phyloP scores from a whole-genome alignment of 2,888 invertebrate genomes.

The Lasioglossum zephyrum region DNA sequence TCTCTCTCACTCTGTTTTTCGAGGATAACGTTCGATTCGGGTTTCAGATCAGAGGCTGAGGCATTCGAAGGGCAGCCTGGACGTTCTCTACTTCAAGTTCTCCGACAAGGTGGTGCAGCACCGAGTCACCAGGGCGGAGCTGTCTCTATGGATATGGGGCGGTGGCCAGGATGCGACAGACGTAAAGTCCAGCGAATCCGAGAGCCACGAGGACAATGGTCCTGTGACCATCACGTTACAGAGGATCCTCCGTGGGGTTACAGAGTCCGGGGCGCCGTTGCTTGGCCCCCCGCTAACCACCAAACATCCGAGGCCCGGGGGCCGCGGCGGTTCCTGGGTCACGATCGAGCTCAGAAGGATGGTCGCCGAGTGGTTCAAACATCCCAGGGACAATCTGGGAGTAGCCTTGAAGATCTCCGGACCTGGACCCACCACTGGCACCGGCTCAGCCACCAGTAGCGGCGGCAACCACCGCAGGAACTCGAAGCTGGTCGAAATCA shows the following conservation, averaged over 20 bases:
- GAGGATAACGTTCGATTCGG: not conserved
- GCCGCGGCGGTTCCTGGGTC: conserved; percentile 89
- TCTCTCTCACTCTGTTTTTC: not conserved
- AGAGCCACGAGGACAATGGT: conserved; percentile 65
- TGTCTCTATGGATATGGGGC: conserved; percentile 89
- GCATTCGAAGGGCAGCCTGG: conserved; percentile 88
- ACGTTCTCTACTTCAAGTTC: conserved; percentile 90
- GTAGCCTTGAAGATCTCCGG: conserved; percentile 88
- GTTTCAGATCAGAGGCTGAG: conserved; percentile 88
- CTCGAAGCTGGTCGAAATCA: conserved; percentile 87
- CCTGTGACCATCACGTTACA: conserved; percentile 84
- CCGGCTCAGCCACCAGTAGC: conserved; percentile 65
- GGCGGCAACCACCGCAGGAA: conserved; percentile 85
- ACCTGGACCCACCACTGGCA: conserved; percentile 84
- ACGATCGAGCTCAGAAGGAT: conserved; percentile 90
- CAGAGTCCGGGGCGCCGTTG: conserved; percentile 76
- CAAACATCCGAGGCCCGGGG: conserved; percentile 78
- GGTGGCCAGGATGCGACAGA: conserved; percentile 66
- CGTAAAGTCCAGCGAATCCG: conserved; percentile 42
- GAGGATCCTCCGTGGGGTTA: conserved; percentile 85
- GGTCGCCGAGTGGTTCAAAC: conserved; percentile 91
- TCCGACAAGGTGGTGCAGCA: conserved; percentile 89
- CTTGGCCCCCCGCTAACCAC: conserved; percentile 81
- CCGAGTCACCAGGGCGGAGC: conserved; percentile 88
- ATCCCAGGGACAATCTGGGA: conserved; percentile 90